Evolutionary conservation across 2,113 vertebrate genomes (phyloP).

Genomic region (Sclerurus mexicanus): DNA sequence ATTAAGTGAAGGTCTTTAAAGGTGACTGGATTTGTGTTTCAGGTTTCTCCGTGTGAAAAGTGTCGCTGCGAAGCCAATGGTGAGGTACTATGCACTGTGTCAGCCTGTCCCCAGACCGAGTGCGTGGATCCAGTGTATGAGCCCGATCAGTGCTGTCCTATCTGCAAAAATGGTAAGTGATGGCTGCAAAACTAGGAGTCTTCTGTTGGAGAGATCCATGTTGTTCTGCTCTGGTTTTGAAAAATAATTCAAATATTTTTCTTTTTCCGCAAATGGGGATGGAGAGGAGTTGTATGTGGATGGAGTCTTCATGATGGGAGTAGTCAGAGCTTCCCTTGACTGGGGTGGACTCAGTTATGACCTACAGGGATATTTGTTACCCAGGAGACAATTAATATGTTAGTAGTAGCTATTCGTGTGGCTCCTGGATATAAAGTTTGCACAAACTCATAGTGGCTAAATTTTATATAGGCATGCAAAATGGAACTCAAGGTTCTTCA

Average conservation of each 20-base stretch:
- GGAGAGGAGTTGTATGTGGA: neutral
- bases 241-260: neutral
- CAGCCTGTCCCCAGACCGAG: slow-evolving; percentile 95
- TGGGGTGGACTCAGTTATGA: neutral
- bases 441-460: neutral
- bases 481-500: neutral
- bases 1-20: neutral
- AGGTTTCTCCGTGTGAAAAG: slow-evolving; percentile 95
- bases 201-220: rapidly evolving
- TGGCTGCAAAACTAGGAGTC: neutral
- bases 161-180: slow-evolving; percentile 93
- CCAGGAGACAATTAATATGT: neutral
- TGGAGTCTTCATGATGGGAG: neutral
- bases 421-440: neutral
- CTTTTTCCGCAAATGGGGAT: neutral
- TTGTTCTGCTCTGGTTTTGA: neutral
- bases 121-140: slow-evolving; percentile 97
- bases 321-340: neutral
- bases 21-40: slow-evolving; percentile 48
- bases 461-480: neutral
- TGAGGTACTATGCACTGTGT: slow-evolving; percentile 93
- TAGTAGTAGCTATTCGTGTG: neutral
- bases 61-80: slow-evolving; percentile 94
- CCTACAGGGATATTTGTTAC: neutral
- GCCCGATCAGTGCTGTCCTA: slow-evolving; percentile 96